phyloP scores from a whole-genome alignment of 1,140 invertebrate genomes.

The Rhagoletis pomonella region DNA sequence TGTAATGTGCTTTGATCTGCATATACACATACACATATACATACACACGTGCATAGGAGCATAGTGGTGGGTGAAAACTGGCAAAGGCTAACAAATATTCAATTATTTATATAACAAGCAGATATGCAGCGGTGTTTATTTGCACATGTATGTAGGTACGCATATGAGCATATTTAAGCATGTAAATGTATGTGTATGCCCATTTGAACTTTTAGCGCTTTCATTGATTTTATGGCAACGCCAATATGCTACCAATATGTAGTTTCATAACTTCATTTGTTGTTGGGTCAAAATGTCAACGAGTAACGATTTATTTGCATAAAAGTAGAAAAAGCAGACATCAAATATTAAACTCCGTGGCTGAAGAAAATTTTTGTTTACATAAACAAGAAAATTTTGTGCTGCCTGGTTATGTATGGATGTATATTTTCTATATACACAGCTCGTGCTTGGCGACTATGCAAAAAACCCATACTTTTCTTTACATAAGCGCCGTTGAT shows the following conservation, averaged over 20 bases:
- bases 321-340: neutral
- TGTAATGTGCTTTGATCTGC: neutral
- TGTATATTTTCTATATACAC: too few relatives aligned
- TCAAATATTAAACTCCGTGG: neutral
- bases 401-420: too few relatives aligned
- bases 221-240: neutral
- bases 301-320: slow-evolving; percentile 1
- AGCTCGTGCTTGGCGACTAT: too few relatives aligned
- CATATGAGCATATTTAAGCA: neutral
- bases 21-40: neutral
- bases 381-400: too few relatives aligned
- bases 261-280: slow-evolving; percentile 27
- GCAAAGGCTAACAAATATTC: neutral
- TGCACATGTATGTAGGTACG: neutral
- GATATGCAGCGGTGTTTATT: too few relatives aligned
- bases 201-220: neutral
- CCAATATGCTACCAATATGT: neutral
- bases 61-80: neutral
- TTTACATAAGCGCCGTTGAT: too few relatives aligned
- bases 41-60: neutral
- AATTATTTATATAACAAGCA: neutral
- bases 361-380: too few relatives aligned
- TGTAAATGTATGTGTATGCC: neutral
- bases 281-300: slow-evolving; percentile 37
- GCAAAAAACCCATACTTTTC: too few relatives aligned